These are phyloP conservation scores for Capitella teleta DNA, from an alignment of 1,140 invertebrate genomes.

Conservation along the genomic window DNA sequence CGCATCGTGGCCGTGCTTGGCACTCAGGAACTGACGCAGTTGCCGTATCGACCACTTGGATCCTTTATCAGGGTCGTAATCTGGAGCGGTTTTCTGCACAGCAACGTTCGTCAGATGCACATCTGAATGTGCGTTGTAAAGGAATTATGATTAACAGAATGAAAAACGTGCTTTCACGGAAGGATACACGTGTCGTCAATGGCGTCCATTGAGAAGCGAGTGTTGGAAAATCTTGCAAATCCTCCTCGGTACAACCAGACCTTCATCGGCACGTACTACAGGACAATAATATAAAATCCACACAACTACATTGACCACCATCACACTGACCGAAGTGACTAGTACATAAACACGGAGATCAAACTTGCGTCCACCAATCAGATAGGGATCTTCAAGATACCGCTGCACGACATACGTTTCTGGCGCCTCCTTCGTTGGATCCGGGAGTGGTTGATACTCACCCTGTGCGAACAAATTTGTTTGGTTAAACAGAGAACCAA, in stretches of 20 bases:
- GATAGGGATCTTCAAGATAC: conserved; percentile 42
- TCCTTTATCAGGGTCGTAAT: conserved; percentile 47
- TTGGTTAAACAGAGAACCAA: neutral
- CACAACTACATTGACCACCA: neutral
- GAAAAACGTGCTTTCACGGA: neutral
- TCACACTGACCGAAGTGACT: conserved; percentile 30
- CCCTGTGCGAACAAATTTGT: neutral
- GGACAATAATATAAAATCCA: conserved; percentile 8
- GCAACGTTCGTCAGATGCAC: conserved; percentile 48
- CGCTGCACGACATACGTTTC: conserved; percentile 42
- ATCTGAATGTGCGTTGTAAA: conserved; percentile 20
- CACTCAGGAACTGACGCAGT: conserved; percentile 38
- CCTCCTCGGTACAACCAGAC: conserved; percentile 46
- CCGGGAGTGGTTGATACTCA: conserved; percentile 29
- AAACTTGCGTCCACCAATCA: conserved; percentile 42
- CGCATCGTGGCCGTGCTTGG: conserved; percentile 39
- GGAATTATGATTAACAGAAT: neutral
- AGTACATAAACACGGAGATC: conserved; percentile 41
- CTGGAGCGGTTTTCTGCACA: conserved; percentile 46
- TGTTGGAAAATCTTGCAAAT: conserved; percentile 46
- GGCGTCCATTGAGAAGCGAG: conserved; percentile 41
- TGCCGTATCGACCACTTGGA: conserved; percentile 45
- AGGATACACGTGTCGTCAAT: conserved; percentile 43
- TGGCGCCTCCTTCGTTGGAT: conserved; percentile 29
- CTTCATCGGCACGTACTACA: conserved; percentile 42